phyloP scores from a whole-genome alignment of 2,113 vertebrate species.

The Aplodontia rufa region DNA sequence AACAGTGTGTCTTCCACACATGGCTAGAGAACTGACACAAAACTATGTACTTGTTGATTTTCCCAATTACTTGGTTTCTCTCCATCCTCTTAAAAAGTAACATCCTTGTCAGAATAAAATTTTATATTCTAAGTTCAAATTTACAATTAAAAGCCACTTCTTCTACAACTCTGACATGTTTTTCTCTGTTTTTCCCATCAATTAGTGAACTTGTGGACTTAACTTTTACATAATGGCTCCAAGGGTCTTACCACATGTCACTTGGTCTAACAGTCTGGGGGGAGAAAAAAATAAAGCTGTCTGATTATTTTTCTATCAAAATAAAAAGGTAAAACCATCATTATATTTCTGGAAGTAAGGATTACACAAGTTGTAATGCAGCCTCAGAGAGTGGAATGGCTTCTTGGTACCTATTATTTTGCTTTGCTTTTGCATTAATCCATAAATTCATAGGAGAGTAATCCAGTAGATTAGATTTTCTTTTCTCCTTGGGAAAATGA shows the following conservation, averaged over 20 bases:
- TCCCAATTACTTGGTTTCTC: not conserved
- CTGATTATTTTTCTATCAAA: conserved; percentile 21
- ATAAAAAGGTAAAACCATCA: not conserved
- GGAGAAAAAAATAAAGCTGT: not conserved
- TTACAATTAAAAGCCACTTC: conserved; percentile 36
- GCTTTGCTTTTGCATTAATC: not conserved
- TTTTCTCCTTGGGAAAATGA: conserved; percentile 42
- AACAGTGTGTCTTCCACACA: accelerated
- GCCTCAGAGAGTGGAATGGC: not conserved
- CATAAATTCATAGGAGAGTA: not conserved
- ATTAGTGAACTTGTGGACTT: conserved; percentile 7
- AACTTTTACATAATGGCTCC: not conserved
- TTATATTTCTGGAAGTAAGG: not conserved
- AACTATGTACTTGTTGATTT: not conserved
- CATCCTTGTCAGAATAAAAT: not conserved
- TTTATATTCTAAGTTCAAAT: not conserved
- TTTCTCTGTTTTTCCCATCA: conserved; percentile 1
- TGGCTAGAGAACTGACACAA: not conserved
- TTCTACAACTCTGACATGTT: not conserved
- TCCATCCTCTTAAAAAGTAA: not conserved
- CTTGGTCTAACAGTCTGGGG: not conserved
- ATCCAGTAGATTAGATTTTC: not conserved
- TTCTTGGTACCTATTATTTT: not conserved
- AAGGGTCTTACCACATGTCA: not conserved
- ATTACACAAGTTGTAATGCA: not conserved